Base-by-base conservation (phyloP, 2,113 vertebrate genomes). In the Carettochelys insculpta region DNA sequence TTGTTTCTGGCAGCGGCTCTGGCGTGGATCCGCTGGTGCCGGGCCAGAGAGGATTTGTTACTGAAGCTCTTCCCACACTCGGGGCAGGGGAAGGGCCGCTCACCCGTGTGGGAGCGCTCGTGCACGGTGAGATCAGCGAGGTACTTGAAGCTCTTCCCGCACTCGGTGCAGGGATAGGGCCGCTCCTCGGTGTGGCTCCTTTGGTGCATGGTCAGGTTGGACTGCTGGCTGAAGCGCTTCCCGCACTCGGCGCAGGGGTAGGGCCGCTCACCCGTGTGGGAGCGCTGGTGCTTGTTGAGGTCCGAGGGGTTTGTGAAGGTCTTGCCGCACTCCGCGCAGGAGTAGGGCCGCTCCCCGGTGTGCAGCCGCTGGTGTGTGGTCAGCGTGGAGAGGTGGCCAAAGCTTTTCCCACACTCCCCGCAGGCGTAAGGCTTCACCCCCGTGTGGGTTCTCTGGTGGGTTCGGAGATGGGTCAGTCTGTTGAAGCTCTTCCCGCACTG, bases 191-290 rank as follows among this genome's bases (percentile, higher is more conserved):
- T 94, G 90, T 95, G 94, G 34, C 68, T 92, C 25, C 90, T 77
- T 47, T 54, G 80, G 53, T 94, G 94, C 80, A 83, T 76, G 9
- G 91, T 71, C 54, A 94, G 86, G 10, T 86, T 89, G 4, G 90
- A 83, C 73, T 88, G 81, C 34, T 89, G 86, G 83, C 86, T 65
- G 47, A 95, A 95, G 41, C 75, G 82, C 71, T 90, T 95, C 45
- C 89, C 86, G 4, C 97, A 97, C 77, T 98, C 97, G 2, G 96
- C 93, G 53, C 98, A 98, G 1, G 96, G 89, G 87, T 97, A 98
- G 6, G 98, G 98, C 71, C 78, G 78, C 78, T 97, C 95, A 94
- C 98, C 56, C 83, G 98, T 96, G 98, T 98, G 92, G 89, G 98
- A 84, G 85, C 94, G 95, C 87, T 97, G 96, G 93, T 98, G 98